phyloP scores from a whole-genome alignment of 2,797 vertebrate genomes.

The Sylvilagus floridanus region DNA sequence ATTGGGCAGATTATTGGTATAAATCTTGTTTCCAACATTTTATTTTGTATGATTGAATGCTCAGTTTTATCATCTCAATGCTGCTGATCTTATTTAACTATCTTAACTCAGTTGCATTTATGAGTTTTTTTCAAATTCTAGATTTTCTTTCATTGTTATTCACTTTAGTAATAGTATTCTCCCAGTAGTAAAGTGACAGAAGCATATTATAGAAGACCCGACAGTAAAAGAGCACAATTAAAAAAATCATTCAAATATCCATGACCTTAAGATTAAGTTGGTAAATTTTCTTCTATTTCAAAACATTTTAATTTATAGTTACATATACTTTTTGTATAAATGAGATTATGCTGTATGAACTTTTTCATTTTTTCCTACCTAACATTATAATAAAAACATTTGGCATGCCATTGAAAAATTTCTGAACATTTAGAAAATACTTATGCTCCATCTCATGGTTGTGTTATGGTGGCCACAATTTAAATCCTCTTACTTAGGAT shows the following conservation, averaged over 20 bases:
- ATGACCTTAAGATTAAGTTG: background rate
- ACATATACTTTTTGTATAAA: background rate
- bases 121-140: background rate
- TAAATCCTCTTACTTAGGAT: background rate
- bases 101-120: background rate
- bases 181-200: slow-evolving; percentile 14
- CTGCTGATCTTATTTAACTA: background rate
- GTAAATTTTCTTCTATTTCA: background rate
- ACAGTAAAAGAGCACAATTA: background rate
- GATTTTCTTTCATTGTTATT: slow-evolving; percentile 44
- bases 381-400: background rate
- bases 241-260: background rate
- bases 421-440: slow-evolving; percentile 20
- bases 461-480: background rate
- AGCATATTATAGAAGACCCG: background rate
- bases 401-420: background rate
- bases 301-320: background rate
- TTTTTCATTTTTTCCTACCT: background rate
- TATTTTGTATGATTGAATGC: background rate
- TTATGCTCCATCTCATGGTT: background rate
- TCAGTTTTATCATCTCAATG: background rate
- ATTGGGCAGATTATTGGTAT: background rate
- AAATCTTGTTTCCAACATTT: background rate
- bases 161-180: slow-evolving; percentile 25
- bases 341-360: background rate